phyloP scores from a whole-genome alignment of 2,888 invertebrate species.

The Sphinx pinastri region DNA sequence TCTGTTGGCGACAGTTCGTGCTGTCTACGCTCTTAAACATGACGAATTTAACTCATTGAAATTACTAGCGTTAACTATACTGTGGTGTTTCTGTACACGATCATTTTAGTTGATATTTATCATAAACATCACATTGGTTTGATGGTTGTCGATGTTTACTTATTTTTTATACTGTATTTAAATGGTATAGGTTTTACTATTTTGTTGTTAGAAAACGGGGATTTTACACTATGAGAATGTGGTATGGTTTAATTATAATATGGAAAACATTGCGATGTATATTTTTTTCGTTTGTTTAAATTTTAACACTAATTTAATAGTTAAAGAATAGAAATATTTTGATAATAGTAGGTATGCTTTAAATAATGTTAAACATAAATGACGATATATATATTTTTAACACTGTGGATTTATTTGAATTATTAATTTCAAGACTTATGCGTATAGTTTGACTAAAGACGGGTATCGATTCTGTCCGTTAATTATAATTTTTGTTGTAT shows the following conservation, averaged over 20 bases:
- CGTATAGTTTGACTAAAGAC: neutral
- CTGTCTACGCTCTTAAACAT: conserved; percentile 75
- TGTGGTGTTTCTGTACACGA: conserved; percentile 37
- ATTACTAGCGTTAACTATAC: conserved; percentile 27
- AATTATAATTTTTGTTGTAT: conserved; percentile 32
- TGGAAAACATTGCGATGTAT: neutral
- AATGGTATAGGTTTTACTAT: conserved; percentile 9
- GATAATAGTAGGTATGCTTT: conserved; percentile 14
- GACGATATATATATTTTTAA: conserved; percentile 4
- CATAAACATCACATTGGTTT: neutral
- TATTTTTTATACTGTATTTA: neutral
- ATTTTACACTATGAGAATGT: conserved; percentile 22
- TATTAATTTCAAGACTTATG: neutral
- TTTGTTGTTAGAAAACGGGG: conserved; percentile 19
- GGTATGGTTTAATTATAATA: neutral
- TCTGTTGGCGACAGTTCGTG: conserved; percentile 87
- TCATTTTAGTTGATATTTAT: conserved; percentile 10
- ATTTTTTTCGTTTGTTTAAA: neutral
- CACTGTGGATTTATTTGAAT: neutral
- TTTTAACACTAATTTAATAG: neutral
- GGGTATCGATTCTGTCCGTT: conserved; percentile 21
- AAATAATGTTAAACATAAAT: conserved; percentile 11
- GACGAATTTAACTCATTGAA: conserved; percentile 58
- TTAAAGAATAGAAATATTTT: neutral
- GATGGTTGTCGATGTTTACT: neutral